Conservation (phyloP, 2,113 vertebrate genomes). For the Hyaena hyaena region DNA sequence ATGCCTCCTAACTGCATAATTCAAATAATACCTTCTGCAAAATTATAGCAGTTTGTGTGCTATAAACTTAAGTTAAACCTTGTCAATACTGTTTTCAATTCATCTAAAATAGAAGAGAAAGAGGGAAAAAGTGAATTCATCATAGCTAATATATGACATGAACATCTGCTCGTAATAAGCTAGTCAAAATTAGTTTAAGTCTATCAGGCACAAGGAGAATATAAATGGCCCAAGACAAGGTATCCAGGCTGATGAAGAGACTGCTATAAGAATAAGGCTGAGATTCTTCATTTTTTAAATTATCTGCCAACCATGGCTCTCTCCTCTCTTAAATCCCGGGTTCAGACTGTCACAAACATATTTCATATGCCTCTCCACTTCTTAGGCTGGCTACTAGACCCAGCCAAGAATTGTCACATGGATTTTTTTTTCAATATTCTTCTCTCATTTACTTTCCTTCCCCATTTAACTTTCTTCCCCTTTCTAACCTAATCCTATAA, state of each 20-base stretch:
- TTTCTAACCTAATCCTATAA: slow-evolving; percentile 45
- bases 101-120: slow-evolving; percentile 40
- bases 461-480: slow-evolving; percentile 1
- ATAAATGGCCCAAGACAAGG: slow-evolving; percentile 53
- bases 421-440: not conserved
- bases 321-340: not conserved
- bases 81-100: slow-evolving; percentile 44
- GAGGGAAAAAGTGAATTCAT: slow-evolving; percentile 58
- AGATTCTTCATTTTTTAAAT: not conserved
- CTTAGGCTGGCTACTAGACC: not conserved
- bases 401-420: not conserved
- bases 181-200: slow-evolving; percentile 66
- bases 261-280: not conserved
- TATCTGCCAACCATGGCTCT: not conserved
- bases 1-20: not conserved
- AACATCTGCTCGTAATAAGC: slow-evolving; percentile 73
- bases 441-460: not conserved
- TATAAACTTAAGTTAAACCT: slow-evolving; percentile 54
- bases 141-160: slow-evolving; percentile 64
- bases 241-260: not conserved
- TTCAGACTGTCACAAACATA: not conserved
- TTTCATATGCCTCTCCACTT: not conserved
- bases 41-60: not conserved
- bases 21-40: slow-evolving; percentile 34
- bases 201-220: slow-evolving; percentile 55